These are phyloP conservation scores for Stichopus horrens DNA, from an alignment of 53 echinoderm and acorn worm species.

Conservation along the genomic window DNA sequence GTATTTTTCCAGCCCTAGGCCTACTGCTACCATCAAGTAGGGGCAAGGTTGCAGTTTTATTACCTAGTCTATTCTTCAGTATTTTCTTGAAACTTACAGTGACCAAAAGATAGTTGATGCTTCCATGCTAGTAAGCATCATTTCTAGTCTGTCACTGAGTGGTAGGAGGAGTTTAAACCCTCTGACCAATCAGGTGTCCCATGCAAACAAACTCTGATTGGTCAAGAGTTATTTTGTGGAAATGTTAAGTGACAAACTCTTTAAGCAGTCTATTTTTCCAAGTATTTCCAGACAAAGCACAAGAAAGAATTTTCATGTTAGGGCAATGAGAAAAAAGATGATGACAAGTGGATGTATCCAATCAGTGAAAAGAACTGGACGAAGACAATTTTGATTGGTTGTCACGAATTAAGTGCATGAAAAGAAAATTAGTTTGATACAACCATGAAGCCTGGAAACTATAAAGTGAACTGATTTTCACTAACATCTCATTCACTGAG, in stretches of 20 bases:
- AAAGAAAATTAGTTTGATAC: background rate
- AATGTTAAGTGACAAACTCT: background rate
- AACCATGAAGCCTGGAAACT: background rate
- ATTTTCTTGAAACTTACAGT: too few relatives aligned
- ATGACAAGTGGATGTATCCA: background rate
- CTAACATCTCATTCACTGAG: background rate
- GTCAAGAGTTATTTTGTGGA: background rate
- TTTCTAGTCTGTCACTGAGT: too few relatives aligned
- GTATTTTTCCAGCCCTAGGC: too few relatives aligned
- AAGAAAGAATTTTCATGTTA: too few relatives aligned
- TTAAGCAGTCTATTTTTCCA: background rate
- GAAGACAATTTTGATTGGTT: background rate
- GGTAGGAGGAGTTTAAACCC: too few relatives aligned
- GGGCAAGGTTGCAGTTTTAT: too few relatives aligned
- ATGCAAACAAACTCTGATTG: background rate
- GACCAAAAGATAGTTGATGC: too few relatives aligned
- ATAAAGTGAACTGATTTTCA: background rate
- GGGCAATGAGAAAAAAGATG: too few relatives aligned
- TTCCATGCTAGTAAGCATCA: too few relatives aligned
- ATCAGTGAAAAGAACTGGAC: background rate
- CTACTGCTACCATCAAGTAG: too few relatives aligned
- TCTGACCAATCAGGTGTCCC: background rate
- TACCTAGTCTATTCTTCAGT: too few relatives aligned
- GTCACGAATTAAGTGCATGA: background rate
- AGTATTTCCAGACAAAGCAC: background rate